These are phyloP conservation scores for Anabas testudineus DNA, from an alignment of 2,797 vertebrate species.

Conservation along the genomic window DNA sequence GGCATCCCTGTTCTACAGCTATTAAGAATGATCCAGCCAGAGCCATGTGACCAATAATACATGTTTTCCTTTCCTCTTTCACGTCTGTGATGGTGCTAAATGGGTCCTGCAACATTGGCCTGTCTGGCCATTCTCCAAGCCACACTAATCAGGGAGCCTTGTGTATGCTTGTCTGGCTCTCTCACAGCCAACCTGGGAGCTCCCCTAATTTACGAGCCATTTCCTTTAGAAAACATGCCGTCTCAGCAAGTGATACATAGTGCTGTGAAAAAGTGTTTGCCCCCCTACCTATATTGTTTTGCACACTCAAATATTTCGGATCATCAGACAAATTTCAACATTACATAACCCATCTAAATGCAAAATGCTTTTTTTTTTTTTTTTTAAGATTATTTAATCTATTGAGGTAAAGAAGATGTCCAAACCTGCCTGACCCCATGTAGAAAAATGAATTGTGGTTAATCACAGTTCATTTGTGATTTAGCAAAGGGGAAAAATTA, in stretches of 20 bases:
- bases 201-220: slow-evolving; percentile 83
- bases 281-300: no score
- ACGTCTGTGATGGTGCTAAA: slow-evolving; percentile 62
- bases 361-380: no score
- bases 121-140: slow-evolving; percentile 74
- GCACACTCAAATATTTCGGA: no score
- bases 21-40: slow-evolving; percentile 23
- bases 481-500: no score
- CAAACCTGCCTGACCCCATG: no score
- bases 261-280: no score
- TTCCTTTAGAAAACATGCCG: slow-evolving; percentile 84
- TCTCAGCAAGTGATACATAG: slow-evolving; percentile 78
- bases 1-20: slow-evolving; percentile 5
- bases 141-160: slow-evolving; percentile 67
- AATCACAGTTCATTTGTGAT: no score
- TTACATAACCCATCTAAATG: no score
- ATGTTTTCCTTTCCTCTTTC: slow-evolving; percentile 64
- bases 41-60: slow-evolving; percentile 57
- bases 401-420: no score
- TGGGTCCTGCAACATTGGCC: slow-evolving; percentile 65
- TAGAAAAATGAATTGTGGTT: no score
- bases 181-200: slow-evolving; percentile 76
- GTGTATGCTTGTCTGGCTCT: slow-evolving; percentile 69
- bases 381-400: no score
- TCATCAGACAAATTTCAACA: no score